Conservation (phyloP, 2,888 invertebrate species). For the Neoscelio sp. region DNA sequence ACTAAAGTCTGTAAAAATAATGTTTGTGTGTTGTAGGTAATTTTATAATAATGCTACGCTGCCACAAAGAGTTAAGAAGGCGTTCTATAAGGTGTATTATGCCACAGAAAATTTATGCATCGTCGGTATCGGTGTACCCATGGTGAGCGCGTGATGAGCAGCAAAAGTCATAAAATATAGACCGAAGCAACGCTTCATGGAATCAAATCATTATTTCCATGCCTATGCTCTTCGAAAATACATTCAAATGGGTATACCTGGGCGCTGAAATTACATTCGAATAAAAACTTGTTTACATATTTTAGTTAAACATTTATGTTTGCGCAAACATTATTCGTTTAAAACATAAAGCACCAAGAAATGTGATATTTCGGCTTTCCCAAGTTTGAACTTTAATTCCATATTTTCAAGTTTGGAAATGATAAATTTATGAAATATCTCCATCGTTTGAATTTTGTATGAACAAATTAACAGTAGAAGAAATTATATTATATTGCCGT, state of each 20-base stretch:
- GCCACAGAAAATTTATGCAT: slow-evolving; percentile 50
- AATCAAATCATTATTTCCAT: slow-evolving; percentile 60
- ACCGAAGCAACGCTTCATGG: slow-evolving; percentile 44
- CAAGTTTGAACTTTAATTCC: too few relatives aligned
- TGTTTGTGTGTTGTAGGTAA: too few relatives aligned
- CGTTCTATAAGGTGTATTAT: slow-evolving; percentile 49
- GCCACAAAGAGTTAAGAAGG: slow-evolving; percentile 12
- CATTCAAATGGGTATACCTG: slow-evolving; percentile 29
- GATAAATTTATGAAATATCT: too few relatives aligned
- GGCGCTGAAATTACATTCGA: slow-evolving; percentile 12
- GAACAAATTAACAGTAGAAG: too few relatives aligned
- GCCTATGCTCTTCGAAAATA: slow-evolving; percentile 29
- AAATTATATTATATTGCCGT: too few relatives aligned
- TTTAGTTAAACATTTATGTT: slow-evolving; percentile 5
- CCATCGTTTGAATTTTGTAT: too few relatives aligned
- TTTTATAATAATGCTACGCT: too few relatives aligned
- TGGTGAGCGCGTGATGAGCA: slow-evolving; percentile 55
- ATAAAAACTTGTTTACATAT: slow-evolving; percentile 42
- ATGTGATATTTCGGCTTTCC: too few relatives aligned
- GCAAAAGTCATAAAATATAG: slow-evolving; percentile 58
- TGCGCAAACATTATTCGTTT: too few relatives aligned
- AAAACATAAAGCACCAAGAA: too few relatives aligned
- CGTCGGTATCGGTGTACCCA: slow-evolving; percentile 52
- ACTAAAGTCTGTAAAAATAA: too few relatives aligned
- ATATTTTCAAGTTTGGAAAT: too few relatives aligned